A percentile compares a stretch with the other conserved stretches of the same genome.
phyloP scores from a whole-genome alignment of 1,140 invertebrate species.

The Micrasema longulum region DNA sequence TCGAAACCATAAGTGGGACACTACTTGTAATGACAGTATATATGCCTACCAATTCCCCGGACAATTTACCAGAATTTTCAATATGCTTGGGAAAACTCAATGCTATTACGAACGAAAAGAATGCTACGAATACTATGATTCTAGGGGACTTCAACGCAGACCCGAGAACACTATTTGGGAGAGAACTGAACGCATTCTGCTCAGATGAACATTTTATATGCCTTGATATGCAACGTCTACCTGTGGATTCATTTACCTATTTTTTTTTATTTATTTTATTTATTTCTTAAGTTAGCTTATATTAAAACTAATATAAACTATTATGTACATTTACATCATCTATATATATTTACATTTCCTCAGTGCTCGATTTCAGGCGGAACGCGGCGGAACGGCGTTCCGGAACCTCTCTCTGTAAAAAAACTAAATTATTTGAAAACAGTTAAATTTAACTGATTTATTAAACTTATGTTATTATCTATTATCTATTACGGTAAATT shows the following conservation, averaged over 20 bases:
- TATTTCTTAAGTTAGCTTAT: too few species aligned
- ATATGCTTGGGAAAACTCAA: background rate
- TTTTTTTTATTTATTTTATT: too few species aligned
- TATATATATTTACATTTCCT: too few species aligned
- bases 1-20: background rate
- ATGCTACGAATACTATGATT: background rate
- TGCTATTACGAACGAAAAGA: background rate
- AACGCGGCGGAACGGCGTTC: too few species aligned
- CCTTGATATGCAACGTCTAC: background rate
- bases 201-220: conserved; percentile 6
- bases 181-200: background rate
- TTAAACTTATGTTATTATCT: too few species aligned
- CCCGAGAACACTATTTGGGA: conserved; percentile 2
- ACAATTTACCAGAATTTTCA: background rate
- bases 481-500: too few species aligned
- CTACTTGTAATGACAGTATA: background rate
- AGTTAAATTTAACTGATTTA: too few species aligned
- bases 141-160: background rate
- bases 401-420: too few species aligned
- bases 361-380: too few species aligned
- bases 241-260: background rate
- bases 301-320: too few species aligned
- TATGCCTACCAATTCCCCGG: background rate
- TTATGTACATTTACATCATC: too few species aligned
- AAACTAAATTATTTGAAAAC: too few species aligned